Percentiles rank a stretch among this genome's conserved stretches.
Conservation (phyloP, 1,140 invertebrate genomes). For the Ostrea denselamellosa region DNA sequence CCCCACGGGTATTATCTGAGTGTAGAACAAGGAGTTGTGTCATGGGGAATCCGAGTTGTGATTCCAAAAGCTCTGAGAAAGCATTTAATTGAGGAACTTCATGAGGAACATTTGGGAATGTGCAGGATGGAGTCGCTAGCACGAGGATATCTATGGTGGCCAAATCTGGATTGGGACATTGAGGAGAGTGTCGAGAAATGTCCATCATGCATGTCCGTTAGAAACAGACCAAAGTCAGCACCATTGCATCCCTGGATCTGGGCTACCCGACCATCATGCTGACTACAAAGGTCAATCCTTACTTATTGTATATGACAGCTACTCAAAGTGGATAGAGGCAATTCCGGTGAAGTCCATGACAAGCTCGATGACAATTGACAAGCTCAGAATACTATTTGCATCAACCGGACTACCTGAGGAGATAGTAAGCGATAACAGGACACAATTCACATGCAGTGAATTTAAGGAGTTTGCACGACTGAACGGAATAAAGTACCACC, state of each 20-base stretch:
- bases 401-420: slow-evolving; percentile 75
- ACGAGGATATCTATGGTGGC: slow-evolving; percentile 81
- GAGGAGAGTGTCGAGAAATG: slow-evolving; percentile 76
- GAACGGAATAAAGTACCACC: slow-evolving; percentile 60
- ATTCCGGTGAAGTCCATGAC: slow-evolving; percentile 75
- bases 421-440: slow-evolving; percentile 79
- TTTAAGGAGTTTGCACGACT: slow-evolving; percentile 66
- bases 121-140: too few relatives aligned
- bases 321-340: slow-evolving; percentile 65
- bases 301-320: too few relatives aligned
- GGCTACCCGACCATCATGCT: too few relatives aligned
- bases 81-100: background rate
- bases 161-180: slow-evolving; percentile 78
- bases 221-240: slow-evolving; percentile 56
- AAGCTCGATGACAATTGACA: too few relatives aligned
- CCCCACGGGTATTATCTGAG: too few relatives aligned
- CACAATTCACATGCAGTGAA: slow-evolving; percentile 76
- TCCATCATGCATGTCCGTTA: slow-evolving; percentile 73
- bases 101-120: slow-evolving; percentile 76
- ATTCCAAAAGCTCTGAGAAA: background rate
- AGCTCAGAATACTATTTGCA: slow-evolving; percentile 78
- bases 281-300: too few relatives aligned
- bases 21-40: background rate
- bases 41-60: too few relatives aligned
- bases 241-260: slow-evolving; percentile 73